Conservation (phyloP, 2,113 vertebrate genomes). For the Megaleporinus macrocephalus region DNA sequence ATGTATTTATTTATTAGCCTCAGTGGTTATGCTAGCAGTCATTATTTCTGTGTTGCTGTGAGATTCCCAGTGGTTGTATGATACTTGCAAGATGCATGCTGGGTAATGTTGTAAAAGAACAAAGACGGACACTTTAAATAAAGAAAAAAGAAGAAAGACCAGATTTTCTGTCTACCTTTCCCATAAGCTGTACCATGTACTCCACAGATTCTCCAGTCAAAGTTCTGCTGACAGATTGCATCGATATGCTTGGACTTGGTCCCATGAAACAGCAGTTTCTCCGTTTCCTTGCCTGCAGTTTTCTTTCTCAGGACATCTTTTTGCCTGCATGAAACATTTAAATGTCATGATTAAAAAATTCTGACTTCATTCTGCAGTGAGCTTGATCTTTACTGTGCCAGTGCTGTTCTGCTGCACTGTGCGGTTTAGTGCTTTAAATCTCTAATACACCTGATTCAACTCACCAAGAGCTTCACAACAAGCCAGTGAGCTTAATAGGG, state of each 20-base stretch:
- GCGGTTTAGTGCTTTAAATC: neutral
- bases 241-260: slow-evolving; percentile 40
- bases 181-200: slow-evolving; percentile 64
- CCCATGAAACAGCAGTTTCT: slow-evolving; percentile 64
- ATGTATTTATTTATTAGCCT: too few species aligned
- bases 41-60: too few species aligned
- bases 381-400: neutral
- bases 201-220: slow-evolving; percentile 69
- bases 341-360: neutral
- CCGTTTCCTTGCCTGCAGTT: slow-evolving; percentile 59
- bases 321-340: slow-evolving; percentile 64
- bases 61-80: too few species aligned
- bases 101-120: too few species aligned
- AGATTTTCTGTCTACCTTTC: slow-evolving; percentile 57
- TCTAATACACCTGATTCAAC: neutral
- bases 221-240: slow-evolving; percentile 69
- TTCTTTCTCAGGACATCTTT: slow-evolving; percentile 65
- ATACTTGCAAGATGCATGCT: too few species aligned
- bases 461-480: too few species aligned
- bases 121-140: too few species aligned
- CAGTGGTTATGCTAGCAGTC: too few species aligned
- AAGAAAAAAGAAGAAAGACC: too few species aligned
- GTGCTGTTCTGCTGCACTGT: neutral
- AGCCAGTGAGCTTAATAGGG: neutral
- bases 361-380: neutral